Percentiles rank a stretch among this genome's conserved stretches.
Evolutionary conservation across 2,113 vertebrate genomes (phyloP).

Genomic region (Strigops habroptila): DNA sequence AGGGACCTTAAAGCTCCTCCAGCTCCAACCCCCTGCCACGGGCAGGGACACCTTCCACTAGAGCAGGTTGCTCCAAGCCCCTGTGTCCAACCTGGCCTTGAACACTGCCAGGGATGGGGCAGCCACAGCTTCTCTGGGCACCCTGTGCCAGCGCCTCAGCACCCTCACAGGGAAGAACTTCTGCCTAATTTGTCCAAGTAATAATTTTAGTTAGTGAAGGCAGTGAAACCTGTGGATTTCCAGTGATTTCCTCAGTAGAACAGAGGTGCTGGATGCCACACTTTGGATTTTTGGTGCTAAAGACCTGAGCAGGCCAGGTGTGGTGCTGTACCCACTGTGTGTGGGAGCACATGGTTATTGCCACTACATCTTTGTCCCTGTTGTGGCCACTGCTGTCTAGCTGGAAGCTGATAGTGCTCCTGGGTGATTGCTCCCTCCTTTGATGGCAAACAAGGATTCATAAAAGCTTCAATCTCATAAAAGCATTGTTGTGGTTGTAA

Average conservation of each 20-base stretch:
- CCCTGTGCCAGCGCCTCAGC: background rate
- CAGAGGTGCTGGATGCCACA: too few relatives aligned
- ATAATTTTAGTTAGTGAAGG: background rate
- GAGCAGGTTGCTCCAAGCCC: background rate
- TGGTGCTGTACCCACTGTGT: background rate
- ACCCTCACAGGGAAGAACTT: background rate
- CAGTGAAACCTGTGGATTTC: background rate
- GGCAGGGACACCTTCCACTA: background rate
- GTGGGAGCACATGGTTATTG: background rate
- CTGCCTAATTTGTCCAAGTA: background rate
- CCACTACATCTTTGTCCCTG: rapidly evolving
- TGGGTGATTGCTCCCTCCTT: background rate
- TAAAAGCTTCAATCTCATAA: background rate
- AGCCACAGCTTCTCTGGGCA: background rate
- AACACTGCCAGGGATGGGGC: background rate
- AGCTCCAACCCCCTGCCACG: background rate
- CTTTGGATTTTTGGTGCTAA: background rate
- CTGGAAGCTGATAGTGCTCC: background rate
- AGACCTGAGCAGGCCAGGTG: background rate
- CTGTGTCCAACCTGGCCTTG: background rate
- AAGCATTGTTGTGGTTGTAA: background rate
- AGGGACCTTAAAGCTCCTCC: background rate
- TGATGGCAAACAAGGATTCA: background rate
- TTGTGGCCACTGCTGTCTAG: background rate
- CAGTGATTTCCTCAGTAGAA: background rate